A percentile compares a stretch with the other conserved stretches of the same genome.
These are phyloP conservation scores for Monopis laevigella DNA, from an alignment of 2,888 invertebrate species.

Conservation along the genomic window DNA sequence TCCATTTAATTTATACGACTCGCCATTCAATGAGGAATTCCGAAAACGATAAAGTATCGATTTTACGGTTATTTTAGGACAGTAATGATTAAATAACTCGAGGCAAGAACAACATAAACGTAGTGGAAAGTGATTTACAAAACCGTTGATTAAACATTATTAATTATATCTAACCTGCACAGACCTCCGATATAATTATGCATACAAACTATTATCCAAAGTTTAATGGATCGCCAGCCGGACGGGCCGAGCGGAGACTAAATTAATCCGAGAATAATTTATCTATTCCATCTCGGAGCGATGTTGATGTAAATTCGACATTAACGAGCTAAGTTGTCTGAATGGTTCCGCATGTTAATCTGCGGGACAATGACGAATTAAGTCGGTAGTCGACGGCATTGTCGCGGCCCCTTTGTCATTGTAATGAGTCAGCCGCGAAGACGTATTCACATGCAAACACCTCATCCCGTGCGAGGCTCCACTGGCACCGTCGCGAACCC, in stretches of 20 bases:
- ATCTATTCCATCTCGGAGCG: conserved; percentile 36
- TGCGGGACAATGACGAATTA: conserved; percentile 61
- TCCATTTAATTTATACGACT: conserved; percentile 5
- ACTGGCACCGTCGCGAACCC: too few relatives aligned
- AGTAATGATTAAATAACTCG: too few relatives aligned
- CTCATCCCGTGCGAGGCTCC: too few relatives aligned
- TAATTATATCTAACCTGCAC: conserved; percentile 4
- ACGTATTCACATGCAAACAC: conserved; percentile 42
- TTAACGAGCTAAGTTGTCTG: conserved; percentile 39
- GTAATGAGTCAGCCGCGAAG: conserved; percentile 36
- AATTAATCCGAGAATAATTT: conserved; percentile 24
- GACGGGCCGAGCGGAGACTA: conserved; percentile 18
- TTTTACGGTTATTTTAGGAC: too few relatives aligned
- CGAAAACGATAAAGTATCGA: too few relatives aligned
- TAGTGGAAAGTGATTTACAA: too few relatives aligned
- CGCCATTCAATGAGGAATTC: neutral
- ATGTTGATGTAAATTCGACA: conserved; percentile 40
- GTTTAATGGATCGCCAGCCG: conserved; percentile 22
- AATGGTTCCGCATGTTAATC: conserved; percentile 45
- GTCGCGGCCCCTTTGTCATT: conserved; percentile 38
- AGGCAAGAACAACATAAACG: too few relatives aligned
- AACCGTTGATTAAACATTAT: too few relatives aligned
- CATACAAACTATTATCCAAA: conserved; percentile 14
- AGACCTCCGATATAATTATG: conserved; percentile 9
- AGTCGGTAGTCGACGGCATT: conserved; percentile 30